Percentiles rank a stretch among this genome's conserved stretches.
Evolutionary conservation across 1,140 invertebrate genomes (phyloP).

Genomic region (Magallana angulata): DNA sequence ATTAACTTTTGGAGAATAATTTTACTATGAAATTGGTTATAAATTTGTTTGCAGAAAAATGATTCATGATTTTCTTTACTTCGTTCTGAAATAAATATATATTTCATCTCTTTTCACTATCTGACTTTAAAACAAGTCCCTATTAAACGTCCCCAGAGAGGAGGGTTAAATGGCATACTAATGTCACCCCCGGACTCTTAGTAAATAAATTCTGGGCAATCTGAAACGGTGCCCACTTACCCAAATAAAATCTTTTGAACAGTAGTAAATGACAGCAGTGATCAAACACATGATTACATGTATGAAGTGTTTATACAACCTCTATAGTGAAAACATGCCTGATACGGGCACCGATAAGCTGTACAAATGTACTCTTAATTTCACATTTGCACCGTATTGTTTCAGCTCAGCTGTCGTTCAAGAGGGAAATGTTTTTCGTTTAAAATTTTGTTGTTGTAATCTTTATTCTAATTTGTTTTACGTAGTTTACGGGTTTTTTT

Average conservation of each 20-base stretch:
- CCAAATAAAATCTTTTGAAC: slow-evolving; percentile 22
- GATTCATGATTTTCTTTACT: too few species aligned
- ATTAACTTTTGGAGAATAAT: too few species aligned
- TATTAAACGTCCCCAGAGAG: too few species aligned
- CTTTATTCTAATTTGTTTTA: too few species aligned
- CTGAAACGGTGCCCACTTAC: not conserved
- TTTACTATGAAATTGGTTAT: too few species aligned
- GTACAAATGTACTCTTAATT: slow-evolving; percentile 25
- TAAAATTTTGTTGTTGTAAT: too few species aligned
- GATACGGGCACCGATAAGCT: not conserved
- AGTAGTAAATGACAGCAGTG: slow-evolving; percentile 1
- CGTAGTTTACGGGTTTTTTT: too few species aligned
- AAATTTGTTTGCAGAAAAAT: too few species aligned
- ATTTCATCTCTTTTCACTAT: too few species aligned
- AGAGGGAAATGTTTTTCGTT: too few species aligned
- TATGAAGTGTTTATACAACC: slow-evolving; percentile 2
- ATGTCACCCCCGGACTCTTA: not conserved
- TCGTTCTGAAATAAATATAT: too few species aligned
- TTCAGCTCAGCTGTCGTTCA: not conserved
- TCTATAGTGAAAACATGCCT: not conserved
- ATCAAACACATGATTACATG: slow-evolving; percentile 21
- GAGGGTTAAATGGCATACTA: not conserved
- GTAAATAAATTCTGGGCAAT: slow-evolving; percentile 13
- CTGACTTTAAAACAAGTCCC: too few species aligned
- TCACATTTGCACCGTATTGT: slow-evolving; percentile 16